These are phyloP conservation scores for Oryzias javanicus DNA, from an alignment of 2,113 vertebrate species.

Conservation along the genomic window DNA sequence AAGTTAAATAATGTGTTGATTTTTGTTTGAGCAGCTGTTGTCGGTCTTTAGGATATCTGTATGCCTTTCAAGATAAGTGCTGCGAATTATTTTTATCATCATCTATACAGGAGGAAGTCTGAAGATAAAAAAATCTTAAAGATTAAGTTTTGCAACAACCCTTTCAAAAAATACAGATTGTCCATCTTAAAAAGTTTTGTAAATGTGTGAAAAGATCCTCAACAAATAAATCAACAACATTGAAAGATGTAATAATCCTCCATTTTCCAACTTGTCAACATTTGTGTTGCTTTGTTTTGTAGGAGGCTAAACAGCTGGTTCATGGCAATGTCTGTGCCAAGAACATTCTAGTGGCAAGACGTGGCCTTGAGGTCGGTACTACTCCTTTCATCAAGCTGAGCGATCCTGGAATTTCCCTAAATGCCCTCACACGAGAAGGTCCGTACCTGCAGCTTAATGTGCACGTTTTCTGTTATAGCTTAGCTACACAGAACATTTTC, in stretches of 20 bases:
- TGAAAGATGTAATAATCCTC: background rate
- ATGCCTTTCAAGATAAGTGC: slow-evolving; percentile 5
- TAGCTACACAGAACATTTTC: background rate
- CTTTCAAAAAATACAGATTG: too few species aligned
- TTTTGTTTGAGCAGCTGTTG: slow-evolving; percentile 9
- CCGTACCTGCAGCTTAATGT: background rate
- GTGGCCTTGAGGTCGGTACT: slow-evolving; percentile 77
- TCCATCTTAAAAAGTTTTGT: too few species aligned
- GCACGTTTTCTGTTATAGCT: background rate
- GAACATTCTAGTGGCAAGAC: slow-evolving; percentile 87
- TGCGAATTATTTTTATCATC: background rate
- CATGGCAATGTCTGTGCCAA: slow-evolving; percentile 93
- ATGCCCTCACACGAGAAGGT: slow-evolving; percentile 86
- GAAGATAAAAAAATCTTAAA: too few species aligned
- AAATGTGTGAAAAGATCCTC: background rate
- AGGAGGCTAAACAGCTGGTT: slow-evolving; percentile 88
- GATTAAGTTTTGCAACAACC: too few species aligned
- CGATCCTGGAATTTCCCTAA: slow-evolving; percentile 86
- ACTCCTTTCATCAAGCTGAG: slow-evolving; percentile 91
- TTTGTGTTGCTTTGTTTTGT: slow-evolving; percentile 6
- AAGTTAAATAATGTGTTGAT: background rate
- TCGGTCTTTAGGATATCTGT: slow-evolving; percentile 7
- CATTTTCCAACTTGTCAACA: background rate
- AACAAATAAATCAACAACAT: background rate
- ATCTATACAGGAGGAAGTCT: too few species aligned